Evolutionary conservation across 1,140 invertebrate species (phyloP).

Genomic region (Vanessa atalanta): DNA sequence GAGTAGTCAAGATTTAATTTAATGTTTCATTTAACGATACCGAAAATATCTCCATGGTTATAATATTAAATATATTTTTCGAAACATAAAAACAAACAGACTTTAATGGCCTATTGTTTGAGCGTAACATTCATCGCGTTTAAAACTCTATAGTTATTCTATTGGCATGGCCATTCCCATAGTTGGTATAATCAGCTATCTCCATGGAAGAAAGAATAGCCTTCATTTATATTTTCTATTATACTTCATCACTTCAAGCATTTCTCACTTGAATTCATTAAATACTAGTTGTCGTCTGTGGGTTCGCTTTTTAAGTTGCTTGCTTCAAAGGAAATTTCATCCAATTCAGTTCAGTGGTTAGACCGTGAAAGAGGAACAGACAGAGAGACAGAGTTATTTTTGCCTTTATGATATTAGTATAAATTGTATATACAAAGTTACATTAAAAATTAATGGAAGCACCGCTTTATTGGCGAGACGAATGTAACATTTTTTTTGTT

Average conservation of each 20-base stretch:
- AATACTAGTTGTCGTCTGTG: neutral
- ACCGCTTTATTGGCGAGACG: too few relatives aligned
- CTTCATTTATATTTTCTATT: neutral
- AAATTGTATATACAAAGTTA: too few relatives aligned
- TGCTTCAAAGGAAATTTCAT: too few relatives aligned
- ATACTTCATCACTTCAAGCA: slow-evolving; percentile 5
- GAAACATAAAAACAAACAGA: slow-evolving; percentile 18
- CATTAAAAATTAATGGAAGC: too few relatives aligned
- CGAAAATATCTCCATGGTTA: neutral
- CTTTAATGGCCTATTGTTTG: slow-evolving; percentile 17
- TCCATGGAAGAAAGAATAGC: neutral
- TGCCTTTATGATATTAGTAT: too few relatives aligned
- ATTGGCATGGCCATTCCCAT: neutral
- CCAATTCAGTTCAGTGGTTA: too few relatives aligned
- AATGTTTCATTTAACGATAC: neutral
- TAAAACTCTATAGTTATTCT: slow-evolving; percentile 7
- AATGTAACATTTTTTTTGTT: too few relatives aligned
- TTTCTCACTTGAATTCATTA: neutral
- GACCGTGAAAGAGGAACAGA: too few relatives aligned
- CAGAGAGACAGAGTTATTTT: too few relatives aligned
- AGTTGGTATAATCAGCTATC: slow-evolving; percentile 14
- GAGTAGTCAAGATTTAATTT: neutral
- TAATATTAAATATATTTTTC: slow-evolving; percentile 8
- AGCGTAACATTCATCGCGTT: neutral
- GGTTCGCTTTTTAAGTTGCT: too few relatives aligned